Evolutionary conservation across 2,797 vertebrate species (phyloP).

Genomic region (Mycteria americana): DNA sequence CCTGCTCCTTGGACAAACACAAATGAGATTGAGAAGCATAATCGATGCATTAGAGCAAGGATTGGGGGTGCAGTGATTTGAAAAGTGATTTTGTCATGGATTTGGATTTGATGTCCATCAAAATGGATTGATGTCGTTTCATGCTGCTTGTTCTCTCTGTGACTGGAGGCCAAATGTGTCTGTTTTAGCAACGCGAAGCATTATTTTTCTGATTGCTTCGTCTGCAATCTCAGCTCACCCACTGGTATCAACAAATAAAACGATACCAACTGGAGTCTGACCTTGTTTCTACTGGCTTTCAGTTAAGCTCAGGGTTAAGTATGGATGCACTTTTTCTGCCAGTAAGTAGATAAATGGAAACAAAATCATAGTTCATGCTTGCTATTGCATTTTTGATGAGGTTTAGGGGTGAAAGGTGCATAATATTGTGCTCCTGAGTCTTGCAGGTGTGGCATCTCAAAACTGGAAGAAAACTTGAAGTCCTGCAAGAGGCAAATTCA

Average conservation of each 20-base stretch:
- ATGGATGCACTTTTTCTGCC: background rate
- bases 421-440: rapidly evolving
- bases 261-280: background rate
- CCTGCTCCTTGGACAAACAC: background rate
- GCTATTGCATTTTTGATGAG: background rate
- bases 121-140: rapidly evolving
- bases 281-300: background rate
- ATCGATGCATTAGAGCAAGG: background rate
- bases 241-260: background rate
- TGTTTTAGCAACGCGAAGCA: rapidly evolving
- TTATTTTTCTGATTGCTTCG: background rate
- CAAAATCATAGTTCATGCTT: background rate
- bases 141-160: background rate
- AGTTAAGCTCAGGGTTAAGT: background rate
- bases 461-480: background rate
- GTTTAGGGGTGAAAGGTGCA: background rate
- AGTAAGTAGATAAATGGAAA: background rate
- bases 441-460: background rate
- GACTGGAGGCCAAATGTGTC: background rate
- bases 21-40: background rate
- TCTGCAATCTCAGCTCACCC: background rate
- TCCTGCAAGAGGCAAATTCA: background rate
- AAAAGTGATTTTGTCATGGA: background rate
- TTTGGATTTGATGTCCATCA: too few species aligned
- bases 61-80: background rate